Conservation (phyloP, 2,888 invertebrate genomes). For the Venustoraphidia nigricollis region DNA sequence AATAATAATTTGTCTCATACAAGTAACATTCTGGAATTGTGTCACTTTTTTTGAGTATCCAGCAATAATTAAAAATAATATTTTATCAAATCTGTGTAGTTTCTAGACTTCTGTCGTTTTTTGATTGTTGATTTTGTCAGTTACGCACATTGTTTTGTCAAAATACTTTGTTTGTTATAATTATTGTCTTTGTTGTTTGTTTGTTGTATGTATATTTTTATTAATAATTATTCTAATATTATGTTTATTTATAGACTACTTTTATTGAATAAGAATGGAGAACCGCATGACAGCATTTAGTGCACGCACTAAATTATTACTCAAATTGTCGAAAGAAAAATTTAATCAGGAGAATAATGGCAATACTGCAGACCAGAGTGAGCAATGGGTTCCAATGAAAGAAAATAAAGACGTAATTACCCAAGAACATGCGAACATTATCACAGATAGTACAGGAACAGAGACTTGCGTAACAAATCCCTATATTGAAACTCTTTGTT, state of each 20-base stretch:
- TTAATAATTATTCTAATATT: slow-evolving; percentile 1
- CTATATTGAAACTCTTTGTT: not conserved
- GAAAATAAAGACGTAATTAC: not conserved
- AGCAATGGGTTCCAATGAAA: slow-evolving; percentile 2
- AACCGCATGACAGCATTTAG: not conserved
- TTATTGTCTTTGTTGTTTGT: no score
- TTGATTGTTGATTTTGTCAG: no score
- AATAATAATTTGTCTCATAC: slow-evolving; percentile 2
- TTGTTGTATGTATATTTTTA: slow-evolving; percentile 1
- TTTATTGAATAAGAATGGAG: slow-evolving; percentile 1
- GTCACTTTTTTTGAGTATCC: slow-evolving; percentile 2
- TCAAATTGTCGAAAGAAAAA: slow-evolving; percentile 4
- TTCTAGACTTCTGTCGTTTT: no score
- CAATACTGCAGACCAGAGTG: not conserved
- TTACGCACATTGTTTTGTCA: no score
- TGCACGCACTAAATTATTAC: slow-evolving; percentile 4
- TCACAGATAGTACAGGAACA: slow-evolving; percentile 2
- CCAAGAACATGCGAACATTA: not conserved
- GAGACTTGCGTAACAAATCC: not conserved
- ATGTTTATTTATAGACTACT: not conserved
- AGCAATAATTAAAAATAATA: slow-evolving; percentile 1
- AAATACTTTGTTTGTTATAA: no score
- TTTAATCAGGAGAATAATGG: slow-evolving; percentile 1
- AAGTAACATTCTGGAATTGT: slow-evolving; percentile 3
- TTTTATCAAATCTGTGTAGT: slow-evolving; percentile 2